Evolutionary conservation across 35 echinoderm and acorn worm genomes (phyloP).

Genomic region (Chiridota heheva): DNA sequence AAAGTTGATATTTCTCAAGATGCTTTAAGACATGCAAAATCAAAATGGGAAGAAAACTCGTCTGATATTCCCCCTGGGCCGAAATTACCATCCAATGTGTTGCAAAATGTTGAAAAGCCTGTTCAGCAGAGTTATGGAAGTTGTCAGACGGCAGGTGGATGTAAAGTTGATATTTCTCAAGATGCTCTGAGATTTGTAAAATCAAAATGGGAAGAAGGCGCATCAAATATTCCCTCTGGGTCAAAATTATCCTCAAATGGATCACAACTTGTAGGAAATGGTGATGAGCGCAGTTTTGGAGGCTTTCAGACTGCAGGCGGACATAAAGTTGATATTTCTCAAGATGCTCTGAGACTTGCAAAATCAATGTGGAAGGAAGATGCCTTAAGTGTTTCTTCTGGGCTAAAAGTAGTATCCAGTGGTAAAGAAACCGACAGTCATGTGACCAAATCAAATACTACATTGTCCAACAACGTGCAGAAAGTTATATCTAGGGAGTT

Average conservation of each 20-base stretch:
- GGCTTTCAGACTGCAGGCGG: constrained; percentile 69
- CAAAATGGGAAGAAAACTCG: constrained; percentile 35
- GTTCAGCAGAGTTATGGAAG: background rate
- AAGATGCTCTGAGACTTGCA: constrained; percentile 27
- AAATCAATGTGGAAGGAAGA: constrained; percentile 28
- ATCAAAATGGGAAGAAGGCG: constrained; percentile 7
- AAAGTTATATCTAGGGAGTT: too few species aligned
- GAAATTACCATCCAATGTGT: too few species aligned
- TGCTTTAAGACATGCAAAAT: constrained; percentile 9
- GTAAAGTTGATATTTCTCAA: background rate
- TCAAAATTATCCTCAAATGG: too few species aligned
- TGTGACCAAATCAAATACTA: too few species aligned
- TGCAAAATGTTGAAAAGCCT: background rate
- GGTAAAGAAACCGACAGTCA: too few species aligned
- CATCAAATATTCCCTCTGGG: too few species aligned
- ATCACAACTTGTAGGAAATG: background rate
- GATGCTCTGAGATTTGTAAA: constrained; percentile 32
- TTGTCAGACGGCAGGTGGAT: background rate
- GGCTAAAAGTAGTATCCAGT: too few species aligned
- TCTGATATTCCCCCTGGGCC: too few species aligned
- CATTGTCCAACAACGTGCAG: too few species aligned
- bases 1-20: constrained; percentile 5
- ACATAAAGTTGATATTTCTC: constrained; percentile 38
- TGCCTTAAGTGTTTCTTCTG: too few species aligned
- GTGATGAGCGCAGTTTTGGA: background rate